A percentile compares a stretch with the other conserved stretches of the same genome.
phyloP scores from a whole-genome alignment of 2,888 invertebrate genomes.

The Melanostoma mellinum region DNA sequence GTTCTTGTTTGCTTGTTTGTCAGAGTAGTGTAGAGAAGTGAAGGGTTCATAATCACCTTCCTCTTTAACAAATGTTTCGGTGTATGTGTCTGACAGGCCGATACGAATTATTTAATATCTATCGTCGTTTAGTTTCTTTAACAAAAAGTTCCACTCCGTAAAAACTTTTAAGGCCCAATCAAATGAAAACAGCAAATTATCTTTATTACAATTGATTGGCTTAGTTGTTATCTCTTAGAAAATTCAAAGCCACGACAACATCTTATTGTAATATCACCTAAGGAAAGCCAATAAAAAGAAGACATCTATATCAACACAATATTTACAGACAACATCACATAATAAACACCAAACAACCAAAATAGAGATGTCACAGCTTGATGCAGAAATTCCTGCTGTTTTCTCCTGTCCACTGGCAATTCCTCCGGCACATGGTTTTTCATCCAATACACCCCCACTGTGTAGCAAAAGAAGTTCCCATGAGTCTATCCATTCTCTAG shows the following conservation, averaged over 20 bases:
- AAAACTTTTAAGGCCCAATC: no score
- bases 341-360: constrained; percentile 68
- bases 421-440: constrained; percentile 28
- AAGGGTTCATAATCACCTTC: no score
- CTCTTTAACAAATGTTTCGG: no score
- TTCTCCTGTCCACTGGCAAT: constrained; percentile 31
- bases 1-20: no score
- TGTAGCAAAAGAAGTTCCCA: constrained; percentile 71
- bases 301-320: constrained; percentile 71
- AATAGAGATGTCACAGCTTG: constrained; percentile 73
- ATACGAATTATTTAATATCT: no score
- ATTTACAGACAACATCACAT: constrained; percentile 71
- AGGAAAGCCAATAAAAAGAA: constrained; percentile 29
- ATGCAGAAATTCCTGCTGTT: constrained; percentile 56
- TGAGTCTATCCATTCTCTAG: constrained; percentile 53
- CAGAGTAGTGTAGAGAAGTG: no score
- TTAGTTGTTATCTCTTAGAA: background rate
- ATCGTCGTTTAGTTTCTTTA: no score
- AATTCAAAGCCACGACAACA: constrained; percentile 31
- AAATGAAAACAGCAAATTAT: no score
- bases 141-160: no score
- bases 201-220: constrained; percentile 21
- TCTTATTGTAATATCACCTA: constrained; percentile 34
- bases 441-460: constrained; percentile 71
- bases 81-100: no score